Evolutionary conservation across 2,797 vertebrate genomes (phyloP).

Genomic region (Oreochromis grahami): DNA sequence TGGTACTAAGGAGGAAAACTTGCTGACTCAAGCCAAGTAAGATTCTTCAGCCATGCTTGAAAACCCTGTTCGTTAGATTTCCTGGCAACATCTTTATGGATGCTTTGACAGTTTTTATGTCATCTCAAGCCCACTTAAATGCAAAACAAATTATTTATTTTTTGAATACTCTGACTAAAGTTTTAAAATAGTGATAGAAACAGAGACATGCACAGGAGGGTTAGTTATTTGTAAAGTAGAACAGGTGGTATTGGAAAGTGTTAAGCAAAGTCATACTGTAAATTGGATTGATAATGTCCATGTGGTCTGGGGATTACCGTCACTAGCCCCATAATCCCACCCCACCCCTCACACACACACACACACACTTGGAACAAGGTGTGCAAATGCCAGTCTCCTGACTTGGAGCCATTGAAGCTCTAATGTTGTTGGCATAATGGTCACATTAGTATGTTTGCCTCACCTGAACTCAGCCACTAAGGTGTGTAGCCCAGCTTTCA

Average conservation of each 20-base stretch:
- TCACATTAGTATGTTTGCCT: constrained; percentile 52
- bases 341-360: background rate
- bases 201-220: background rate
- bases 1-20: background rate
- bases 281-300: constrained; percentile 66
- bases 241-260: constrained; percentile 17
- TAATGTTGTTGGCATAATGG: constrained; percentile 53
- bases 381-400: constrained; percentile 33
- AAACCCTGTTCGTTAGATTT: background rate
- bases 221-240: background rate
- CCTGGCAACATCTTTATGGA: background rate
- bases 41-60: background rate
- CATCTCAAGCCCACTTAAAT: background rate
- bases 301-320: constrained; percentile 59
- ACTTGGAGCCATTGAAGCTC: constrained; percentile 26
- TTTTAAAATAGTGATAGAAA: background rate
- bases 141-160: background rate
- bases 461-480: constrained; percentile 34
- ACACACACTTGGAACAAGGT: constrained; percentile 28
- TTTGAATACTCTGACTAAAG: background rate
- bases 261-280: constrained; percentile 43
- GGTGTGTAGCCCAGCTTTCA: constrained; percentile 17
- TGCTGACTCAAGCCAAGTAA: background rate
- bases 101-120: background rate
- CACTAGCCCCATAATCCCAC: constrained; percentile 25